These are phyloP conservation scores for Ladona fulva DNA, from an alignment of 1,140 invertebrate species.

Conservation along the genomic window DNA sequence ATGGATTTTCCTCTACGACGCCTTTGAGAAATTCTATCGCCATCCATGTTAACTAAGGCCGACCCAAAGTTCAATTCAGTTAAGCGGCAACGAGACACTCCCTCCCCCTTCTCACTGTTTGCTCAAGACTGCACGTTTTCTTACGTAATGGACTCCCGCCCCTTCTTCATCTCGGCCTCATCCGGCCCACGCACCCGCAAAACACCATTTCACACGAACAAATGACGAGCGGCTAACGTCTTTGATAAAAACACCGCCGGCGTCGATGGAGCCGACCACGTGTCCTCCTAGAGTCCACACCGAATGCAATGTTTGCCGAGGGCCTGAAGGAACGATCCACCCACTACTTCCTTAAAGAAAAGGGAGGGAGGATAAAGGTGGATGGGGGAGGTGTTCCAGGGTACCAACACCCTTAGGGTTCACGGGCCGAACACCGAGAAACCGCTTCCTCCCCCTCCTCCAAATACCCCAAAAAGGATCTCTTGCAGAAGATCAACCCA, in stretches of 20 bases:
- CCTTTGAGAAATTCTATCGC: background rate
- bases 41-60: conserved; percentile 1
- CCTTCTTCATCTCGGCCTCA: background rate
- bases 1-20: background rate
- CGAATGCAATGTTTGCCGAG: background rate
- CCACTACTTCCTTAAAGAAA: background rate
- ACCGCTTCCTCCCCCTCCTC: background rate
- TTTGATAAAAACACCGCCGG: background rate
- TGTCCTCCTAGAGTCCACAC: background rate
- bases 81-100: background rate
- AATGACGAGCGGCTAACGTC: background rate
- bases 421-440: background rate
- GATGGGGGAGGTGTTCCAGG: background rate
- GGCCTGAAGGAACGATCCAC: background rate
- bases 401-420: background rate
- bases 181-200: background rate
- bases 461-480: background rate
- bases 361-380: background rate
- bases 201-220: conserved; percentile 5
- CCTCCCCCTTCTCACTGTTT: background rate
- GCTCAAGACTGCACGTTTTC: background rate
- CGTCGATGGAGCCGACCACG: background rate
- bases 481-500: background rate
- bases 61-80: background rate
- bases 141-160: background rate